Evolutionary conservation across 23 tunicate species (phyloP).

Genomic region (Trididemnum nubilum): DNA sequence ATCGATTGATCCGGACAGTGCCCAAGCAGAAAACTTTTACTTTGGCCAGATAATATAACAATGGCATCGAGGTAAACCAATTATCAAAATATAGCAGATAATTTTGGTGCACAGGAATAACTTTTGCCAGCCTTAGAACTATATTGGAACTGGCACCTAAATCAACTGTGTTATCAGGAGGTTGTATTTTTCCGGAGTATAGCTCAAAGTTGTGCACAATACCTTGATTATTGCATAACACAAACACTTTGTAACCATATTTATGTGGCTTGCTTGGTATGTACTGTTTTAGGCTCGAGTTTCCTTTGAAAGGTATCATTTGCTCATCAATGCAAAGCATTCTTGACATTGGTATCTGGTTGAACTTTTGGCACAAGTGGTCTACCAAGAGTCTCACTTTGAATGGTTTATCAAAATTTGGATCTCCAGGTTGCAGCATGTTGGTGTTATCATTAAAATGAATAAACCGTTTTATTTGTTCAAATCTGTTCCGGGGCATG

Average conservation of each 20-base stretch:
- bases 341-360: neutral
- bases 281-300: slow-evolving; percentile 7
- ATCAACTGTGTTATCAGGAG: neutral
- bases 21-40: neutral
- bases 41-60: neutral
- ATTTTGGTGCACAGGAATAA: neutral
- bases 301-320: slow-evolving; percentile 25
- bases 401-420: slow-evolving; percentile 2
- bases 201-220: slow-evolving; percentile 13
- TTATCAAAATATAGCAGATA: slow-evolving; percentile 15
- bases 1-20: neutral
- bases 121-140: neutral
- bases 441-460: slow-evolving; percentile 13
- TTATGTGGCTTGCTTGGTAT: slow-evolving; percentile 26
- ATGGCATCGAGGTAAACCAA: slow-evolving; percentile 18
- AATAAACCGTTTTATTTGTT: neutral
- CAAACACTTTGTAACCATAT: slow-evolving; percentile 17
- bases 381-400: slow-evolving; percentile 5
- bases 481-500: slow-evolving; percentile 9
- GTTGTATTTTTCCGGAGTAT: slow-evolving; percentile 11
- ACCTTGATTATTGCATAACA: neutral
- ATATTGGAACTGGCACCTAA: slow-evolving; percentile 14
- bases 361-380: slow-evolving; percentile 1
- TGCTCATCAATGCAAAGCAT: slow-evolving; percentile 19
- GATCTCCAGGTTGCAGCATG: neutral